phyloP scores from a whole-genome alignment of 2,888 invertebrate species.

The Drosophila peninsularis region DNA sequence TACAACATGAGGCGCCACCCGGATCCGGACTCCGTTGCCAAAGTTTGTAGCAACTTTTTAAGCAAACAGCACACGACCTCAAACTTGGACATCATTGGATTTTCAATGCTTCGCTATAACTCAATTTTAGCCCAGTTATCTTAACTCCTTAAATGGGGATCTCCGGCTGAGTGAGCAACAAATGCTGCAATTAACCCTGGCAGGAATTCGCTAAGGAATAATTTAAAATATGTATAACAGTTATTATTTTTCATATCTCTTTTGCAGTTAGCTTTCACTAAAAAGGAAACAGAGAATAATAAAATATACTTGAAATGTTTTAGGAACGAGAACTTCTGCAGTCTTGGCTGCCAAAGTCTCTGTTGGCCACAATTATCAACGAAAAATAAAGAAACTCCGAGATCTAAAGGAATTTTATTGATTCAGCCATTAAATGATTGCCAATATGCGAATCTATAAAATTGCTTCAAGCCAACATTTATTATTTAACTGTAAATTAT shows the following conservation, averaged over 20 bases:
- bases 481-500: conserved; percentile 1
- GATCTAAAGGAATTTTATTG: background rate
- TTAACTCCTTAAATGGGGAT: conserved; percentile 21
- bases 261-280: background rate
- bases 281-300: background rate
- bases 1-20: conserved; percentile 17
- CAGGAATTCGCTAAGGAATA: background rate
- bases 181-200: background rate
- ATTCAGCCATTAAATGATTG: background rate
- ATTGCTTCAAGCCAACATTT: background rate
- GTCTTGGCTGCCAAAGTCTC: background rate
- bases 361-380: too few relatives aligned
- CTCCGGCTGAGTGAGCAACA: conserved; percentile 1
- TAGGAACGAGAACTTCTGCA: background rate
- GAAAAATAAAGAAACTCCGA: background rate
- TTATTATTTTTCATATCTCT: background rate
- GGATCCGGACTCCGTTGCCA: background rate
- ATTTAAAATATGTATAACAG: background rate
- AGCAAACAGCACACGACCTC: conserved; percentile 40
- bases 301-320: conserved; percentile 10
- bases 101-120: conserved; percentile 10
- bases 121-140: conserved; percentile 50
- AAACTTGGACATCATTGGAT: conserved; percentile 12
- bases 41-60: conserved; percentile 66
- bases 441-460: background rate